Conservation (phyloP, 2,797 vertebrate species). For the Heteromormyrus szaboi region DNA sequence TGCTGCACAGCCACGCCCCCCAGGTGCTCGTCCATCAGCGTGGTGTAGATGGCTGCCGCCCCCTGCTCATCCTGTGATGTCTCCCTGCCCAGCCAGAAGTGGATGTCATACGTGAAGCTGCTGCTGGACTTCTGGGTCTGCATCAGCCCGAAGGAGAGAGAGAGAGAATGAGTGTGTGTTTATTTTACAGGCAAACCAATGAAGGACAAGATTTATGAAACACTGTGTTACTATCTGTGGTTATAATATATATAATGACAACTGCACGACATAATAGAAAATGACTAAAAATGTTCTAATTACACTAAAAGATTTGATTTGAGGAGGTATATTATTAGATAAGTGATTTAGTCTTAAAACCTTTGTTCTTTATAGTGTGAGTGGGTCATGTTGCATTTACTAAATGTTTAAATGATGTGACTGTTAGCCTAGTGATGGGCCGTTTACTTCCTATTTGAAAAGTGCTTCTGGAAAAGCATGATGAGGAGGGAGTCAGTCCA, state of each 20-base stretch:
- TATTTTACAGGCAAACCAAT: neutral
- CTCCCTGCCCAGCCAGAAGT: constrained; percentile 72
- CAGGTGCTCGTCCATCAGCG: constrained; percentile 70
- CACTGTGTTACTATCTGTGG: neutral
- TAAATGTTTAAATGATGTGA: neutral
- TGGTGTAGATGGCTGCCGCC: constrained; percentile 72
- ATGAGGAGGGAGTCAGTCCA: neutral
- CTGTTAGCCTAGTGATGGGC: neutral
- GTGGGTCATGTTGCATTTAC: neutral
- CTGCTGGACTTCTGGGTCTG: constrained; percentile 68
- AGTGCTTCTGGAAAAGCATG: neutral
- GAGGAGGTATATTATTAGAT: neutral
- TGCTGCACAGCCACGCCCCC: constrained; percentile 69
- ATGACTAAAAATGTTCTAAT: neutral
- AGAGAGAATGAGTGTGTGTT: neutral
- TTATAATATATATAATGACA: neutral
- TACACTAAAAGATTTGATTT: neutral
- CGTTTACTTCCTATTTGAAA: neutral
- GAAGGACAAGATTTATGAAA: neutral
- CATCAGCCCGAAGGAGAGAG: neutral
- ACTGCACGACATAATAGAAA: neutral
- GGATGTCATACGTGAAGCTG: constrained; percentile 66
- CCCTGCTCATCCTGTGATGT: constrained; percentile 75
- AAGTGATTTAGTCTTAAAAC: neutral
- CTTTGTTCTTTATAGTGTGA: neutral